These are phyloP conservation scores for Cygnus olor DNA, from an alignment of 2,797 vertebrate genomes.

Conservation along the genomic window DNA sequence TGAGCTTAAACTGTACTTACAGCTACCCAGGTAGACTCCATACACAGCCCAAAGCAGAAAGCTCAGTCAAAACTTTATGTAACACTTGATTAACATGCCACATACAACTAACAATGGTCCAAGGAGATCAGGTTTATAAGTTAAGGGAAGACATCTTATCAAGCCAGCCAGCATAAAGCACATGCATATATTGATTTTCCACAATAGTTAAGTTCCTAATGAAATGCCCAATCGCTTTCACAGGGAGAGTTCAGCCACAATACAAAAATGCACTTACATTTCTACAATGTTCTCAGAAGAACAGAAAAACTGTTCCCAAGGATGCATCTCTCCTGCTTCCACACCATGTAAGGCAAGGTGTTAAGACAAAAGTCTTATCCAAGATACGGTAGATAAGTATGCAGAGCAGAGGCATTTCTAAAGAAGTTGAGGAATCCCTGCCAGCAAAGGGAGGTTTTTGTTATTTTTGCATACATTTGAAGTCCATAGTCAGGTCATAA, in stretches of 20 bases:
- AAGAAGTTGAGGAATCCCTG: neutral
- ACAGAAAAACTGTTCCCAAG: neutral
- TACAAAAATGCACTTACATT: neutral
- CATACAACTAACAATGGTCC: neutral
- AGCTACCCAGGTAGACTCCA: neutral
- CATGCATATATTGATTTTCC: neutral
- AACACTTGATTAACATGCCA: neutral
- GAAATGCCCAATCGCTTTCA: neutral
- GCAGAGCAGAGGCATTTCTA: neutral
- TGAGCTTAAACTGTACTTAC: neutral
- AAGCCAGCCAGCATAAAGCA: neutral
- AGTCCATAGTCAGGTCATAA: neutral
- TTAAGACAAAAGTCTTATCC: neutral
- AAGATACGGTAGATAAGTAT: neutral
- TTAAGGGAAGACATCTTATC: neutral
- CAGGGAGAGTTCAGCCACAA: neutral
- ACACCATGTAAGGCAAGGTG: constrained; percentile 3
- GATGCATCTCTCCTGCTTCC: neutral
- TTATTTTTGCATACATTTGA: neutral
- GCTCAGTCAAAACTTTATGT: neutral
- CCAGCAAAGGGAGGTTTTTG: neutral
- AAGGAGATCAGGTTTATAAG: neutral
- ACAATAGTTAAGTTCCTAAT: neutral
- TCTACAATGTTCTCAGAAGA: neutral
- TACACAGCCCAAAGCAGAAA: neutral